phyloP scores from a whole-genome alignment of 2,113 vertebrate genomes.

The Danio rerio region DNA sequence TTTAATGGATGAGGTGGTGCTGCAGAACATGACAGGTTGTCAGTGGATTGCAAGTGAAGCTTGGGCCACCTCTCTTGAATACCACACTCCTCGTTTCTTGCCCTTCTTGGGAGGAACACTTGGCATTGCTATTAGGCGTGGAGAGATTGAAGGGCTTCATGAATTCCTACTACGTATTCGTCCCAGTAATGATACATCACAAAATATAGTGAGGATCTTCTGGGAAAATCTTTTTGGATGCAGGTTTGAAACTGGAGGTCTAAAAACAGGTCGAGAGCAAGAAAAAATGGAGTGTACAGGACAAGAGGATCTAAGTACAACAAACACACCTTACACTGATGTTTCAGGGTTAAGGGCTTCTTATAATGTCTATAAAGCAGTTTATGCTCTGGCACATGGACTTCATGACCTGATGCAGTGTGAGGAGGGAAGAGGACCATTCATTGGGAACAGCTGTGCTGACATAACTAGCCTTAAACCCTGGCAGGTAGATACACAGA shows the following conservation, averaged over 20 bases:
- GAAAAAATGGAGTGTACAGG: constrained; percentile 60
- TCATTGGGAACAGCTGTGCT: constrained; percentile 27
- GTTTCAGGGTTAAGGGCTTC: constrained; percentile 50
- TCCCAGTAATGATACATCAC: constrained; percentile 47
- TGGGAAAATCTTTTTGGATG: constrained; percentile 72
- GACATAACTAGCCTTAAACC: neutral
- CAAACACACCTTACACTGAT: constrained; percentile 42
- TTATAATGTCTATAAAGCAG: constrained; percentile 64
- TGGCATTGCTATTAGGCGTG: constrained; percentile 70
- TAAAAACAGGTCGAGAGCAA: neutral
- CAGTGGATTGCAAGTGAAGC: constrained; percentile 66
- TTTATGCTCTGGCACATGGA: constrained; percentile 62
- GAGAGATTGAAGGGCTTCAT: constrained; percentile 67
- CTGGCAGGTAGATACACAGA: constrained; percentile 2
- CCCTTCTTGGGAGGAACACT: constrained; percentile 69
- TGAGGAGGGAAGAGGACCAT: constrained; percentile 44
- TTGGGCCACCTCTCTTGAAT: constrained; percentile 56
- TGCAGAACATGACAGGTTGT: constrained; percentile 53
- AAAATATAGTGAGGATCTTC: constrained; percentile 65
- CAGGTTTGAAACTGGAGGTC: constrained; percentile 57
- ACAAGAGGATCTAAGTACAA: constrained; percentile 56
- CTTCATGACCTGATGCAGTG: constrained; percentile 59
- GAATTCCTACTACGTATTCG: constrained; percentile 63
- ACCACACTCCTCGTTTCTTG: constrained; percentile 56
- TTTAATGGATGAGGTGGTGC: constrained; percentile 61